phyloP scores from a whole-genome alignment of 1,140 invertebrate species.

The Trichoplusia ni region DNA sequence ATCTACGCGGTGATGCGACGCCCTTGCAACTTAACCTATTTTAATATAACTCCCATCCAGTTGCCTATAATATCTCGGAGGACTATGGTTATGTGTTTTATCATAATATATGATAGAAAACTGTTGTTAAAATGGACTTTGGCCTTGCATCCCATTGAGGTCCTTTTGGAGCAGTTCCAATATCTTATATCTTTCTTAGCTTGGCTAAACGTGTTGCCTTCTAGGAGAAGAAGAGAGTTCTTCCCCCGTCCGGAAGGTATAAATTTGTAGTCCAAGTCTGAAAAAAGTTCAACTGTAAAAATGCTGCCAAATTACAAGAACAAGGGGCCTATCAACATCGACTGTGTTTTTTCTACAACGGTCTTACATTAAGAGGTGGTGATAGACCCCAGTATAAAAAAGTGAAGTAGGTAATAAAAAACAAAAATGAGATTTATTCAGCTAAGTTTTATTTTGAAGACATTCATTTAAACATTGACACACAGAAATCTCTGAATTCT shows the following conservation, averaged over 20 bases:
- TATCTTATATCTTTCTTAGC: constrained; percentile 33
- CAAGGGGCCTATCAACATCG: too few species aligned
- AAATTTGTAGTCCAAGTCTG: constrained; percentile 38
- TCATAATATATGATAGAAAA: constrained; percentile 23
- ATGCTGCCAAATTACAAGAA: too few species aligned
- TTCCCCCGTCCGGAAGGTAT: constrained; percentile 30
- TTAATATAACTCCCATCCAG: background rate
- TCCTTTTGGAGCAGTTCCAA: constrained; percentile 40
- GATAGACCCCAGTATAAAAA: too few species aligned
- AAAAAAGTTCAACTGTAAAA: constrained; percentile 27
- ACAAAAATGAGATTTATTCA: too few species aligned
- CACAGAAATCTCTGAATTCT: too few species aligned
- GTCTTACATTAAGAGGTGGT: too few species aligned
- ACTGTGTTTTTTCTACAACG: too few species aligned
- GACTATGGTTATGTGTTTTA: constrained; percentile 35
- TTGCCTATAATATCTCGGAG: constrained; percentile 12
- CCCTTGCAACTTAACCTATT: background rate
- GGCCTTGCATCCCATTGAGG: constrained; percentile 31
- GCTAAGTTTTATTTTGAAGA: too few species aligned
- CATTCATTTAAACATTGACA: too few species aligned
- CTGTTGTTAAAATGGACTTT: constrained; percentile 32
- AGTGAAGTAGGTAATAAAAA: too few species aligned
- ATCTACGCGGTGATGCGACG: too few species aligned
- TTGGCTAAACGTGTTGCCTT: constrained; percentile 35
- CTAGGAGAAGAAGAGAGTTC: constrained; percentile 24